These are phyloP conservation scores for Lamellibrachia satsuma DNA, from an alignment of 2,888 invertebrate species.

Conservation along the genomic window DNA sequence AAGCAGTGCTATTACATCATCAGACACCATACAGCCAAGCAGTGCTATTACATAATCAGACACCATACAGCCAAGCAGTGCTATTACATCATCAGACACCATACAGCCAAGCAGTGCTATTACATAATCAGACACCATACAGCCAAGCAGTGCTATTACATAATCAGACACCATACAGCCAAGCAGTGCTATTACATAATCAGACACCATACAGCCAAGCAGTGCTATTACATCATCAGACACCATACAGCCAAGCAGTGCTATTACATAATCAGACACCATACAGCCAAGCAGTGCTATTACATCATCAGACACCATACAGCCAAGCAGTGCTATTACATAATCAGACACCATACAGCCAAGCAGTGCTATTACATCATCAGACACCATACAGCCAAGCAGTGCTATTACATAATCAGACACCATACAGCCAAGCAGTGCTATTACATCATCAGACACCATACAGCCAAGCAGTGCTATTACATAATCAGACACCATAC, in stretches of 20 bases:
- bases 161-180: neutral
- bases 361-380: neutral
- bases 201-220: neutral
- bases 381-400: too few species aligned
- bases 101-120: too few species aligned
- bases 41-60: neutral
- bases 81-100: too few species aligned
- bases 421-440: neutral
- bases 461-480: too few species aligned
- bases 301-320: too few species aligned
- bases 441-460: too few species aligned
- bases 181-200: neutral
- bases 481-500: neutral
- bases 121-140: too few species aligned
- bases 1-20: neutral
- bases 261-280: neutral
- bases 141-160: neutral
- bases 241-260: too few species aligned
- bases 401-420: neutral
- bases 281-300: neutral
- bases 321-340: too few species aligned
- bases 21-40: neutral
- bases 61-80: too few species aligned
- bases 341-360: neutral
- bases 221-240: neutral